Conservation (phyloP, 2,113 vertebrate genomes). For the Zosterops pallidus region DNA sequence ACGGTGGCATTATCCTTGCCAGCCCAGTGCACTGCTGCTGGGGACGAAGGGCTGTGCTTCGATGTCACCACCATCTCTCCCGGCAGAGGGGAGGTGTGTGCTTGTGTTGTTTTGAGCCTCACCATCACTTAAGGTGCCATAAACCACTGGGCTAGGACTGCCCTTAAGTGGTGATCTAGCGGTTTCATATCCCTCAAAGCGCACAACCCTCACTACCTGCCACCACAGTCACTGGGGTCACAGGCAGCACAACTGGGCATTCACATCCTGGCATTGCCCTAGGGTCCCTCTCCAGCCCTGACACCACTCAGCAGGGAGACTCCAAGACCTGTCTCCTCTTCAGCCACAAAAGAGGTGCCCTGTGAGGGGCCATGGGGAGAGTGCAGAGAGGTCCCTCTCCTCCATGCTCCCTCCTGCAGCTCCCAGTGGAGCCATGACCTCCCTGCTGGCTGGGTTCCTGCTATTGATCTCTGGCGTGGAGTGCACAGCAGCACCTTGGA, state of each 20-base stretch:
- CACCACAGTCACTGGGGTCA: neutral
- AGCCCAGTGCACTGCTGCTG: rapidly evolving
- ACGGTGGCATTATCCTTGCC: rapidly evolving
- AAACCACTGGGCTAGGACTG: neutral
- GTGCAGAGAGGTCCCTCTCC: neutral
- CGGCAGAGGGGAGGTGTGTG: rapidly evolving
- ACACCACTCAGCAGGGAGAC: neutral
- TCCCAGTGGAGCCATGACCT: neutral
- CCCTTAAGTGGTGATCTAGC: neutral
- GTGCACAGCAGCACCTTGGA: neutral
- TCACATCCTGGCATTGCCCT: neutral
- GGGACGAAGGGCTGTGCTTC: neutral
- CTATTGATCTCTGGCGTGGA: slow-evolving; percentile 25
- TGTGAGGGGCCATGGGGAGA: rapidly evolving
- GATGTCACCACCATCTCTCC: neutral
- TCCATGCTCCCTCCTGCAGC: neutral
- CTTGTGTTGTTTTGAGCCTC: neutral
- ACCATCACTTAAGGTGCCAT: neutral
- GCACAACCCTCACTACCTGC: neutral
- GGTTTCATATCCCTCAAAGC: neutral
- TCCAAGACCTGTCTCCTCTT: rapidly evolving
- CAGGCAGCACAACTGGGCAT: neutral
- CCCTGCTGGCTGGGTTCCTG: neutral
- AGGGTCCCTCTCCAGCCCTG: neutral
- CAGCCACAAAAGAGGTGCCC: neutral